These are phyloP conservation scores for Mystacides longicornis DNA, from an alignment of 2,888 invertebrate genomes.

Conservation along the genomic window DNA sequence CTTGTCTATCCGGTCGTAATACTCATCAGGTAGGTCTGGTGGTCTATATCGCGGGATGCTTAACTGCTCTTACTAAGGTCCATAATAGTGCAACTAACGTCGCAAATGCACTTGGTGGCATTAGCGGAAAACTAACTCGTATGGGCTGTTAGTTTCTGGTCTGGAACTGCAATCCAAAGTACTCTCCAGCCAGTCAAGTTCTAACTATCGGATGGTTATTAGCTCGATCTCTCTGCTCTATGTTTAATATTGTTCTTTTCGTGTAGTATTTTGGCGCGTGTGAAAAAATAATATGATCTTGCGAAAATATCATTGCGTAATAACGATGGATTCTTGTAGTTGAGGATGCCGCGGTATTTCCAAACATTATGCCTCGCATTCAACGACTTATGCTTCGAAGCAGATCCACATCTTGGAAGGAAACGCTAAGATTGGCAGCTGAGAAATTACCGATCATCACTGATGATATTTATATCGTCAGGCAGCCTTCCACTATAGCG, in stretches of 20 bases:
- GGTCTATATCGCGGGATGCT: too few species aligned
- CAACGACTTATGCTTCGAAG: constrained; percentile 19
- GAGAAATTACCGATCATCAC: constrained; percentile 3
- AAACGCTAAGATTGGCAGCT: constrained; percentile 6
- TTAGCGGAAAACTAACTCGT: too few species aligned
- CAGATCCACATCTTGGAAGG: constrained; percentile 23
- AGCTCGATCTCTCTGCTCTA: background rate
- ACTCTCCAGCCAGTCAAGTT: background rate
- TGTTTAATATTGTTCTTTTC: background rate
- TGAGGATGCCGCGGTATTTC: too few species aligned
- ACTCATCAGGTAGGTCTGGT: too few species aligned
- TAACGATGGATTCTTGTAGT: background rate
- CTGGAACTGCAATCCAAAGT: too few species aligned
- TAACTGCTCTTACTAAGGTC: too few species aligned
- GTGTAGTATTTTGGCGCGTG: background rate
- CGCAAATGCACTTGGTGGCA: too few species aligned
- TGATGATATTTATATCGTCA: constrained; percentile 14
- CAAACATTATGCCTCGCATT: constrained; percentile 21
- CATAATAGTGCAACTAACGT: too few species aligned
- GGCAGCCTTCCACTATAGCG: background rate
- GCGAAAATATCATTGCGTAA: background rate
- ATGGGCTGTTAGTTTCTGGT: too few species aligned
- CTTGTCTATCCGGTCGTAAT: too few species aligned
- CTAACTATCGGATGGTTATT: background rate
- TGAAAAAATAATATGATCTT: background rate